Evolutionary conservation across 2,888 invertebrate genomes (phyloP).

Genomic region (Scaptomyza tumidula): DNA sequence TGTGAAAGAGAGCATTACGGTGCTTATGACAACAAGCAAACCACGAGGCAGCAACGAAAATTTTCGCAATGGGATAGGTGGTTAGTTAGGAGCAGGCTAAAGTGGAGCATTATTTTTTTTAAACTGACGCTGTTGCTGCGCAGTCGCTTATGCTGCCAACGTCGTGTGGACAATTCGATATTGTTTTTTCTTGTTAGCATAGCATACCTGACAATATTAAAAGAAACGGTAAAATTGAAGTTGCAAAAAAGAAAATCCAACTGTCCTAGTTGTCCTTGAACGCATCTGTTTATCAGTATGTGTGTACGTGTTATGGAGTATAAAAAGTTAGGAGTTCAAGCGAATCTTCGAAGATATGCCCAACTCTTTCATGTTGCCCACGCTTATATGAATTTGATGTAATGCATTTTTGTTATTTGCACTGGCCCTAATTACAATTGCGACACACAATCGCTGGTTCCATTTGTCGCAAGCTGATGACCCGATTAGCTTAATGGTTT

Average conservation of each 20-base stretch:
- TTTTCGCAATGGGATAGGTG: slow-evolving; percentile 56
- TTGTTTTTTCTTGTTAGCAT: slow-evolving; percentile 29
- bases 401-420: neutral
- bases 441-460: too few species aligned
- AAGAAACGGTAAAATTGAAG: slow-evolving; percentile 3
- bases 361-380: neutral
- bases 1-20: slow-evolving; percentile 60
- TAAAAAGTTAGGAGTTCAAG: neutral
- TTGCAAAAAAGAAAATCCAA: neutral
- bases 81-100: slow-evolving; percentile 12
- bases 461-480: too few species aligned
- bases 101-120: slow-evolving; percentile 38
- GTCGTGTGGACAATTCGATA: slow-evolving; percentile 50
- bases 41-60: slow-evolving; percentile 56
- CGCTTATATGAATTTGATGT: neutral
- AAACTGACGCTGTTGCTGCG: slow-evolving; percentile 69
- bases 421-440: neutral
- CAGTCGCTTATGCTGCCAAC: slow-evolving; percentile 63
- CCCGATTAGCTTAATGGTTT: too few species aligned
- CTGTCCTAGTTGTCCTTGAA: slow-evolving; percentile 41
- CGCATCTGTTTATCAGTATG: slow-evolving; percentile 3
- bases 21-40: slow-evolving; percentile 49
- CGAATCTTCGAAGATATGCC: neutral
- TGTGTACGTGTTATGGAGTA: slow-evolving; percentile 2
- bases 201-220: slow-evolving; percentile 22